Evolutionary conservation across 2,113 vertebrate genomes (phyloP).

Genomic region (Varanus salvator): DNA sequence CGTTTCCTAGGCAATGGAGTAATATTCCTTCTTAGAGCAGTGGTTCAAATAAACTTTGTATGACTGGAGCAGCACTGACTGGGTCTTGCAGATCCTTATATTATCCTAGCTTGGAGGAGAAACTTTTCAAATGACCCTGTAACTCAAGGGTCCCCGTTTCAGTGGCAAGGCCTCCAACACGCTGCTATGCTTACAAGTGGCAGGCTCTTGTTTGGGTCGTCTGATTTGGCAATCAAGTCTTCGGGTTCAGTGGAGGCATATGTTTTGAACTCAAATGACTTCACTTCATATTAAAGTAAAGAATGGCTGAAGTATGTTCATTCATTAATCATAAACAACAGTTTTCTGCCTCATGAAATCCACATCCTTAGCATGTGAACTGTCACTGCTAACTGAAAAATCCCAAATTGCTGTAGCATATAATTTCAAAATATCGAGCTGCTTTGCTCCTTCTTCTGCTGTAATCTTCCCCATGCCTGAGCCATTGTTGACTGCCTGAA

Average conservation of each 20-base stretch:
- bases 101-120: slow-evolving; percentile 11
- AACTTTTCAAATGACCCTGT: slow-evolving; percentile 48
- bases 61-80: neutral
- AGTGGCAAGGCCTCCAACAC: slow-evolving; percentile 40
- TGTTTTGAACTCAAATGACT: slow-evolving; percentile 81
- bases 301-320: slow-evolving; percentile 78
- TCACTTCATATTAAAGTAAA: slow-evolving; percentile 78
- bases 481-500: slow-evolving; percentile 39
- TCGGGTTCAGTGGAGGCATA: slow-evolving; percentile 75
- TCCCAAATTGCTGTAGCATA: slow-evolving; percentile 67
- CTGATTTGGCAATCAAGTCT: slow-evolving; percentile 69
- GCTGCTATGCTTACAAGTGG: slow-evolving; percentile 55
- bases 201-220: slow-evolving; percentile 65
- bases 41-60: neutral
- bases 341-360: slow-evolving; percentile 72
- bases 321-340: slow-evolving; percentile 79
- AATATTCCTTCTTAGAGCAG: slow-evolving; percentile 4
- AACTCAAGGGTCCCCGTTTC: slow-evolving; percentile 22
- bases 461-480: slow-evolving; percentile 45
- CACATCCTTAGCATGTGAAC: slow-evolving; percentile 69
- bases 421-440: slow-evolving; percentile 58
- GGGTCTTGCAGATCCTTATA: neutral
- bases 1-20: neutral
- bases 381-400: slow-evolving; percentile 61
- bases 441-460: slow-evolving; percentile 41